Base-by-base conservation (phyloP, 2,888 invertebrate species). In the Xestobium rufovillosum region DNA sequence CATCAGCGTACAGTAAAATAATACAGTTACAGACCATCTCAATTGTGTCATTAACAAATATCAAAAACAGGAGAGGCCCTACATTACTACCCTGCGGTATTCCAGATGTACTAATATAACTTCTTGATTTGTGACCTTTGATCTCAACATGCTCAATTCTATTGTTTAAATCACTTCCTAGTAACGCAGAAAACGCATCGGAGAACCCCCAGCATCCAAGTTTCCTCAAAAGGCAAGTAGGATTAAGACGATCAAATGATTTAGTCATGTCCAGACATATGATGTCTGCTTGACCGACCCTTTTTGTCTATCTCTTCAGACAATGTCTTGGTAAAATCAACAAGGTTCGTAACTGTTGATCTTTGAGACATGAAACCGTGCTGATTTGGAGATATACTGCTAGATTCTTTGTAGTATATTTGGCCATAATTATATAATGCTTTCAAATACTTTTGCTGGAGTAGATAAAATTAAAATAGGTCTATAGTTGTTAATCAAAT, bases 401-500 rank as follows among this genome's bases (percentile, higher is more conserved):
- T 16, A 10, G 13, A n/a, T 3, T 28, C 29, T 3, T 15, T 55
- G 4, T 13, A 11, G 14, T 27, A 33, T 25, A 38, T 38, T 14
- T 6, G 13, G 14, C 2, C 12, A 34, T 35, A 31, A 8, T n/a
- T n/a, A n/a, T n/a, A 42, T 19, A 25, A 42, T 34, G 8, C 26
- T 34, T 31, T 45, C 44, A 30, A 45, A 39, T 6, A 45, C 26
- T 38, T 44, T 42, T n/a, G 31, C 26, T 19, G 42, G 32, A 23
- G 26, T 15, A 11, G 44, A 39, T 19, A 37, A 27, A 6, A 44
- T 31, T 16, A 37, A 15, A 23, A 45, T 44, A 6, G 44, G 45
- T 19, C 44, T 26, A 27, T 44, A 39, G 25, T 46, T 42, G 25
- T 4, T 14, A 14, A 37, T 31, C n/a, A n/a, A n/a, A n/a, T n/a